Evolutionary conservation across 2,797 vertebrate genomes (phyloP).

Genomic region (Phalanger gymnotis): DNA sequence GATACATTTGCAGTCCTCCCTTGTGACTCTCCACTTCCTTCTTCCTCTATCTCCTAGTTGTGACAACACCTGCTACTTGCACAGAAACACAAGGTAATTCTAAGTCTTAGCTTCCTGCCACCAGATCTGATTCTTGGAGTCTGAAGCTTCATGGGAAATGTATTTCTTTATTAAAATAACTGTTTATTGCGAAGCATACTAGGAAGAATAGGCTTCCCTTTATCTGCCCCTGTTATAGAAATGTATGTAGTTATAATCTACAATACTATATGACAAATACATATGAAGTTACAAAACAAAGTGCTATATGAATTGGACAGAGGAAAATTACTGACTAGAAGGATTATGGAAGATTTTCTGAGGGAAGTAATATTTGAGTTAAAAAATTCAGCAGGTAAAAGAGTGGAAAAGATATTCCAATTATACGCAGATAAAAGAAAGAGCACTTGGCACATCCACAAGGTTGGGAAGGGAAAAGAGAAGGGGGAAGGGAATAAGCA

Average conservation of each 20-base stretch:
- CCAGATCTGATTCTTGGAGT: background rate
- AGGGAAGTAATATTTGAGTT: background rate
- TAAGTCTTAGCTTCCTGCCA: background rate
- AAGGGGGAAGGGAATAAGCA: background rate
- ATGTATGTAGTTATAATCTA: background rate
- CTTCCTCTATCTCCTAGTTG: background rate
- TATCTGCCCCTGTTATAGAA: background rate
- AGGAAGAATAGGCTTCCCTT: background rate
- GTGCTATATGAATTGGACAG: background rate
- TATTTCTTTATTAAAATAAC: background rate
- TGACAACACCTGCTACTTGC: background rate
- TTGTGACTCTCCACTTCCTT: background rate
- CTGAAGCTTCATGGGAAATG: background rate
- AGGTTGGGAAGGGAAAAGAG: background rate
- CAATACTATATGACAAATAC: background rate
- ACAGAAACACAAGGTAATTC: background rate
- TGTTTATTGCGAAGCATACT: background rate
- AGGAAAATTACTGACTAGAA: background rate
- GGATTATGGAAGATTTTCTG: background rate
- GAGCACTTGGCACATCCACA: background rate
- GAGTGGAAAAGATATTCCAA: background rate
- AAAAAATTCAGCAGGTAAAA: background rate
- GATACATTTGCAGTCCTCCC: background rate
- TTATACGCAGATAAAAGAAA: background rate
- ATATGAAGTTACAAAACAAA: background rate